These are phyloP conservation scores for Phyto melanocephala DNA, from an alignment of 2,888 invertebrate genomes.

Conservation along the genomic window DNA sequence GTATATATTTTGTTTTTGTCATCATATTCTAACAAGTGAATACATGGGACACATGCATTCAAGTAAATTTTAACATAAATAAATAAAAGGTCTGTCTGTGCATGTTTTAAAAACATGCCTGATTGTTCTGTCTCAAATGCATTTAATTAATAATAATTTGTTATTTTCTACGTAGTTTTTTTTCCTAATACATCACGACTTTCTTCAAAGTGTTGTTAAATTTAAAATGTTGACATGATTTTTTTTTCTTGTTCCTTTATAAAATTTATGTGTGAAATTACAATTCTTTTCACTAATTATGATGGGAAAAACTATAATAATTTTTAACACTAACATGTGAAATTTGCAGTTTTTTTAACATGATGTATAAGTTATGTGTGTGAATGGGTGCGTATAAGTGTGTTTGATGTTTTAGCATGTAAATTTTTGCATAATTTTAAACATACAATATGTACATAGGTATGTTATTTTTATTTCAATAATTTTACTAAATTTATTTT, in stretches of 20 bases:
- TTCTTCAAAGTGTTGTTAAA: conserved; percentile 50
- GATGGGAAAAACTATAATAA: not conserved
- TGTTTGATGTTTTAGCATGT: not conserved
- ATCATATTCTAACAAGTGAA: conserved; percentile 38
- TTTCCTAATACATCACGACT: conserved; percentile 47
- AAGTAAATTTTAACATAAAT: not conserved
- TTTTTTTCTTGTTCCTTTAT: conserved; percentile 13
- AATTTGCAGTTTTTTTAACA: too few relatives aligned
- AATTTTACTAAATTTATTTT: too few relatives aligned
- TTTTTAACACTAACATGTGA: too few relatives aligned
- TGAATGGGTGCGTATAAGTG: not conserved
- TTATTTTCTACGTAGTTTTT: conserved; percentile 1
- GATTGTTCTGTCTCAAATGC: conserved; percentile 27
- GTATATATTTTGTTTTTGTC: conserved; percentile 20
- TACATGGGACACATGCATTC: not conserved
- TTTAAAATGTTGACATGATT: conserved; percentile 59
- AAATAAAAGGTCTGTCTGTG: conserved; percentile 3
- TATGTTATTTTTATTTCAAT: too few relatives aligned
- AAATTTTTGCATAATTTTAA: not conserved
- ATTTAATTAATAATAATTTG: conserved; percentile 57
- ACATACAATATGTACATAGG: too few relatives aligned
- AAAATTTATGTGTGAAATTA: conserved; percentile 56
- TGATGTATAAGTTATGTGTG: not conserved
- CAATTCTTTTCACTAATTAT: conserved; percentile 9
- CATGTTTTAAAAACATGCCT: conserved; percentile 8